Conservation (phyloP, 2,113 vertebrate species). For the Hydrolagus affinis region DNA sequence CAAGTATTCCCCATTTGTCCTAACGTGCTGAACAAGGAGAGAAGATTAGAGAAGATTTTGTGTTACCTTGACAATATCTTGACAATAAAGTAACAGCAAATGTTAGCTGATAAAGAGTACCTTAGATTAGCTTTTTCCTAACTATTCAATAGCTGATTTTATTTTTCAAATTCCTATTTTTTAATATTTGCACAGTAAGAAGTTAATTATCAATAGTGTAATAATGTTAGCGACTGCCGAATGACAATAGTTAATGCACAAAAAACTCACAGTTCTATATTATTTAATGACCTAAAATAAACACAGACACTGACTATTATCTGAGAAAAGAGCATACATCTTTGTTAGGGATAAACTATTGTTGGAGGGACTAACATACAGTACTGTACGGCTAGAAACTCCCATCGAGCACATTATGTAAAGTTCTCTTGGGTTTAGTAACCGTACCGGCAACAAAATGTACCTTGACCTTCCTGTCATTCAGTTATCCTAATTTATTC, state of each 20-base stretch:
- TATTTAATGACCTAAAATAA: not conserved
- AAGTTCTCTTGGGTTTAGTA: not conserved
- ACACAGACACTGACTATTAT: not conserved
- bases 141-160: too few relatives aligned
- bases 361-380: not conserved
- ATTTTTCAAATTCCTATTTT: not conserved
- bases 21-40: too few relatives aligned
- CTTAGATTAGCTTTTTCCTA: too few relatives aligned
- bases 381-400: not conserved
- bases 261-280: not conserved
- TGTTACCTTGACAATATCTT: too few relatives aligned
- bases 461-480: not conserved
- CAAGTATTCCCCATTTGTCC: too few relatives aligned
- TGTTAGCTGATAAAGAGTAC: too few relatives aligned
- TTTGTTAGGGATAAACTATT: not conserved
- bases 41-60: too few relatives aligned
- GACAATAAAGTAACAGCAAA: too few relatives aligned
- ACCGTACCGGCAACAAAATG: not conserved
- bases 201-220: not conserved
- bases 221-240: not conserved
- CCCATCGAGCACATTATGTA: not conserved
- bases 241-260: not conserved
- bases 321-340: not conserved
- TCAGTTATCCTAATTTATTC: not conserved
- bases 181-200: not conserved